Percentiles rank a stretch among this genome's conserved stretches.
phyloP scores from a whole-genome alignment of 1,140 invertebrate genomes.

The Homarus americanus region DNA sequence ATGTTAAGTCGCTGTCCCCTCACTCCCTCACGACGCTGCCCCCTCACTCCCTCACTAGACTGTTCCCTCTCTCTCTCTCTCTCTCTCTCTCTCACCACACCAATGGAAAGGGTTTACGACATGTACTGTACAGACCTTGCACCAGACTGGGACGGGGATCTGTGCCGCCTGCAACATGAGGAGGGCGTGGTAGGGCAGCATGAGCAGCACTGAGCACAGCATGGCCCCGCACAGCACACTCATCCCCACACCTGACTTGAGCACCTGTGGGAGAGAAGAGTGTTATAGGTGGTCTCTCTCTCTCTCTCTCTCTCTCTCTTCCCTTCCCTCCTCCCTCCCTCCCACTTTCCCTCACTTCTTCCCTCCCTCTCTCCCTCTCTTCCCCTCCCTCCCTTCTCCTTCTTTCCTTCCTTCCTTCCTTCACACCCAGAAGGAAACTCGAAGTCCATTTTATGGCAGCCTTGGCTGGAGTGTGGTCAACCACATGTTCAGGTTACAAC shows the following conservation, averaged over 20 bases:
- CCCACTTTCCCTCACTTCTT: neutral
- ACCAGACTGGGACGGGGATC: neutral
- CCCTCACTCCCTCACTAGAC: too few species aligned
- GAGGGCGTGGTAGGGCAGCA: constrained; percentile 52
- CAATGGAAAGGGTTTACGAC: neutral
- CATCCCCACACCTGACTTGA: constrained; percentile 44
- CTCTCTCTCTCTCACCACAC: neutral
- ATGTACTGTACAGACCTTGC: constrained; percentile 19
- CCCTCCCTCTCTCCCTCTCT: neutral
- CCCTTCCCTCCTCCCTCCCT: neutral
- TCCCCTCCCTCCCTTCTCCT: neutral
- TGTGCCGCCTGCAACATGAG: constrained; percentile 39
- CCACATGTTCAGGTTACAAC: too few species aligned
- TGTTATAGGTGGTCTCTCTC: neutral
- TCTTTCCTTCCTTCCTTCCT: neutral
- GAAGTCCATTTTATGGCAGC: too few species aligned
- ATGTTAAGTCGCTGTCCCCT: too few species aligned
- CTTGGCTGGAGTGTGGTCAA: too few species aligned
- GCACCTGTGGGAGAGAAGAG: constrained; percentile 33
- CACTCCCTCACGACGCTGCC: too few species aligned
- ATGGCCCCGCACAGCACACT: constrained; percentile 49
- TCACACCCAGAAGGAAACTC: too few species aligned
- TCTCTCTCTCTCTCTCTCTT: neutral
- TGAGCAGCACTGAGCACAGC: constrained; percentile 42
- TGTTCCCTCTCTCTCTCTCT: too few species aligned